Evolutionary conservation across 2,797 vertebrate species (phyloP).

Genomic region (Phalanger gymnotis): DNA sequence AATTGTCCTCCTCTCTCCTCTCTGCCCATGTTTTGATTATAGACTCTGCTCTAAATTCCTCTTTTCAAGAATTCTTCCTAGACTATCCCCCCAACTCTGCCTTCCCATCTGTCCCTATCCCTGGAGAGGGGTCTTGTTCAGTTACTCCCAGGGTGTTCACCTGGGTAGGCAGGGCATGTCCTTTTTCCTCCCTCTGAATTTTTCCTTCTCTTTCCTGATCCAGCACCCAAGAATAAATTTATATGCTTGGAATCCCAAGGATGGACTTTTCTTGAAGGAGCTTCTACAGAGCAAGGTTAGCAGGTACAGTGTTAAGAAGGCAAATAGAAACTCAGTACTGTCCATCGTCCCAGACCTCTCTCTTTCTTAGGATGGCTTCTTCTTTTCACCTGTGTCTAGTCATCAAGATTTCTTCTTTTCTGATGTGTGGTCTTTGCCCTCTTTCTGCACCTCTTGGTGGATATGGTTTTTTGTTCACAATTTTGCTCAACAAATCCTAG

Average conservation of each 20-base stretch:
- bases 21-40: not conserved
- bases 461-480: not conserved
- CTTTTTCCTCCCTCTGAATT: slow-evolving; percentile 2
- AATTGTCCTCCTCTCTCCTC: not conserved
- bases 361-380: not conserved
- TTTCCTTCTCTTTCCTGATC: not conserved
- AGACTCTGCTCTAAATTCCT: not conserved
- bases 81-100: rapidly evolving
- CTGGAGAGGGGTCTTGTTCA: not conserved
- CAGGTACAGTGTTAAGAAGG: not conserved
- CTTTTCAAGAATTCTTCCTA: not conserved
- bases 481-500: not conserved
- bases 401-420: not conserved
- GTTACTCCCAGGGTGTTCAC: not conserved
- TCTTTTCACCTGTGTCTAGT: not conserved
- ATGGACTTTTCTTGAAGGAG: slow-evolving; percentile 15
- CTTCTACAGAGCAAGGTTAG: not conserved
- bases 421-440: not conserved
- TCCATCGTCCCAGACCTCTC: not conserved
- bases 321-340: not conserved
- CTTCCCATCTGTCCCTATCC: not conserved
- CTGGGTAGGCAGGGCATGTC: not conserved
- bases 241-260: not conserved
- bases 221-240: not conserved
- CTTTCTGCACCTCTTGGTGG: not conserved